Evolutionary conservation across 2,888 invertebrate genomes (phyloP).

Genomic region (Erebia palarica): DNA sequence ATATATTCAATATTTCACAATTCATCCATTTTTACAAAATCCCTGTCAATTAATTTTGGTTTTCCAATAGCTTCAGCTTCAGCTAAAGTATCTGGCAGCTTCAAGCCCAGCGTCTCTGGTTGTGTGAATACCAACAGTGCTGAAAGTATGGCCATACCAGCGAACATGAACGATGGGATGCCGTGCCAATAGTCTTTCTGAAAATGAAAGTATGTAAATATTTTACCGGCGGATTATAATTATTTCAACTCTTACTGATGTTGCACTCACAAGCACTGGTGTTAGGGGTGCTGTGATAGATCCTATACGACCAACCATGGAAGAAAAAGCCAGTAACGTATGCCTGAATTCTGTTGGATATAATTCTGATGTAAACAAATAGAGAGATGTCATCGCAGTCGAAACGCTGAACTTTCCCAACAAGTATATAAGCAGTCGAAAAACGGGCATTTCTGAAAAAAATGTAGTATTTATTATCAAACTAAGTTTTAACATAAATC

Average conservation of each 20-base stretch:
- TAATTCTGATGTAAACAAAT: conserved; percentile 83
- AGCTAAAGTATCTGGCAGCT: conserved; percentile 83
- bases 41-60: conserved; percentile 19
- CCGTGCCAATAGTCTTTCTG: conserved; percentile 63
- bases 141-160: conserved; percentile 72
- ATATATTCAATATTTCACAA: no score
- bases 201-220: conserved; percentile 28
- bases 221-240: neutral
- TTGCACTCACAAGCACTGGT: conserved; percentile 77
- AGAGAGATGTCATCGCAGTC: conserved; percentile 80
- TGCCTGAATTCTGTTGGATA: conserved; percentile 84
- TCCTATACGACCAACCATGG: conserved; percentile 84
- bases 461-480: neutral
- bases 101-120: conserved; percentile 83
- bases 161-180: conserved; percentile 81
- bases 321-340: conserved; percentile 82
- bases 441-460: conserved; percentile 58
- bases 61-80: conserved; percentile 76
- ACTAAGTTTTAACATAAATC: no score
- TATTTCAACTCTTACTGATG: neutral
- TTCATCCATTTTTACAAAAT: neutral
- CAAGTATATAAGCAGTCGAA: conserved; percentile 75
- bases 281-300: conserved; percentile 85
- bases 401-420: conserved; percentile 83
- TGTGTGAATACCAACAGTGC: conserved; percentile 81